Evolutionary conservation across 2,113 vertebrate species (phyloP), one percentile per base, ranked within the genome.

Genomic region (Geococcyx californianus): DNA sequence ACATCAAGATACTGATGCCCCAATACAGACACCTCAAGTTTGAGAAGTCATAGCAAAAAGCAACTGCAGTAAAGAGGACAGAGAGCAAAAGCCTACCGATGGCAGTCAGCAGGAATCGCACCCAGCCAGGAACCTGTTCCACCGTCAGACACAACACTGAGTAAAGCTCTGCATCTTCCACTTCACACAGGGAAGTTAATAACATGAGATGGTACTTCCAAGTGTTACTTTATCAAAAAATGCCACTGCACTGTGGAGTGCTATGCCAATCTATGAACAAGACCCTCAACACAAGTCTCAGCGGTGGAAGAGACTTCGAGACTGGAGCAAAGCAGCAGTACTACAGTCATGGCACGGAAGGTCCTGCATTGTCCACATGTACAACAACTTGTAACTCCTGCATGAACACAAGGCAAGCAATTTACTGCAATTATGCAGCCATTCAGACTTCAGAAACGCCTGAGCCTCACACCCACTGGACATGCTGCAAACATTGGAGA

Each of bases 21-120:
- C 31, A 31, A 55, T 10, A 66, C 8, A 42, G 2, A 6, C 0
- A 0, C 29, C 21, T 75, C 24, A 90, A 62, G 33, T 47, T 15
- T 67, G 56, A 83, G 42, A 64, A 42, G 42, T 3, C 60, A 51
- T 24, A 82, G 80, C 10, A 82, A 85, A 86, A 91, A 51, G 17
- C 29, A 84, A 51, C 28, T 42, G 23, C 70, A 90, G 28, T 11
- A 25, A 55, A 83, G 11, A 69, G 17, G 87, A 62, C 15, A 54
- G 2, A 40, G 0, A 80, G 68, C 58, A 93, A 68, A 68, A 79
- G 13, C n/a, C 44, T 33, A 31, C 9, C 54, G 59, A 6, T 6
- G 20, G 60, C 25, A 88, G 25, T 16, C 21, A 62, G 54, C 21
- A 66, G 36, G 21, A 42, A 42, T 75, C 52, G 54, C 16, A 63